A percentile compares a stretch with the other conserved stretches of the same genome.
Evolutionary conservation across 2,888 invertebrate species (phyloP).

Genomic region (Galerucella calmariensis): DNA sequence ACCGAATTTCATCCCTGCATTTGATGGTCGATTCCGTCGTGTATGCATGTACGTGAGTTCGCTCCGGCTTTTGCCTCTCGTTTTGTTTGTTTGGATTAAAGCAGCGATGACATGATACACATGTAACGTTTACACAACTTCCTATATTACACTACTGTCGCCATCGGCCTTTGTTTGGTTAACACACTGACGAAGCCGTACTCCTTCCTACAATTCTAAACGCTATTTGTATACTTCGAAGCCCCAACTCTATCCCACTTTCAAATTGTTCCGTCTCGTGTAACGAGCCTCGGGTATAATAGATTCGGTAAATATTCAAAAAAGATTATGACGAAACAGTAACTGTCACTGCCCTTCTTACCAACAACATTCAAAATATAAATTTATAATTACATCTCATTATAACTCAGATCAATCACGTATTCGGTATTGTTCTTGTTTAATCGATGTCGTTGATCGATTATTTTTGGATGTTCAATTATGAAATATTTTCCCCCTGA

Average conservation of each 20-base stretch:
- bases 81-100: slow-evolving; percentile 46
- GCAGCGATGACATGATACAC: slow-evolving; percentile 45
- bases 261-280: neutral
- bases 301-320: neutral
- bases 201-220: neutral
- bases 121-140: slow-evolving; percentile 42
- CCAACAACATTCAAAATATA: neutral
- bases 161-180: slow-evolving; percentile 31
- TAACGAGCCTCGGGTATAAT: neutral
- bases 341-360: neutral
- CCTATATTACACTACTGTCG: slow-evolving; percentile 35
- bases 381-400: neutral
- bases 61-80: slow-evolving; percentile 25
- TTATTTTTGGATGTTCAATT: slow-evolving; percentile 58
- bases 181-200: slow-evolving; percentile 28
- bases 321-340: neutral
- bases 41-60: neutral
- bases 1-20: slow-evolving; percentile 9
- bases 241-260: neutral
- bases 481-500: slow-evolving; percentile 53
- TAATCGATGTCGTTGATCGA: slow-evolving; percentile 23
- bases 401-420: neutral
- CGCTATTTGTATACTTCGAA: slow-evolving; percentile 15
- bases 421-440: slow-evolving; percentile 1
- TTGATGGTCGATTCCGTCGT: slow-evolving; percentile 2